phyloP scores from a whole-genome alignment of 2,888 invertebrate genomes.

The Macroteleia sp. region DNA sequence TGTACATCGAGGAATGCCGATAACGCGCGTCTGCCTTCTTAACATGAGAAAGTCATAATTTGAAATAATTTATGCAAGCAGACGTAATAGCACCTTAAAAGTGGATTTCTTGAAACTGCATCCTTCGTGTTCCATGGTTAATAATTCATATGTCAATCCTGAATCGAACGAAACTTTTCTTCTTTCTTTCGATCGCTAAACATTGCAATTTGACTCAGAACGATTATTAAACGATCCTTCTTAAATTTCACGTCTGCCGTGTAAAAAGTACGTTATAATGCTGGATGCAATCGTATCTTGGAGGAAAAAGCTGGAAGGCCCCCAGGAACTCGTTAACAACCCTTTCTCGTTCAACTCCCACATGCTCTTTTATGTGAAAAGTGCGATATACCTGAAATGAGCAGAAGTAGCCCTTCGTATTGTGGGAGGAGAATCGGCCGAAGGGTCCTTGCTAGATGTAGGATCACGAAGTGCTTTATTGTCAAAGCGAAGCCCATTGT shows the following conservation, averaged over 20 bases:
- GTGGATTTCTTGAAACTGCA: background rate
- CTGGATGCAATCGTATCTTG: too few relatives aligned
- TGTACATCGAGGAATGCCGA: constrained; percentile 39
- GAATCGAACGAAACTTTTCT: background rate
- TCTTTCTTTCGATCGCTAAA: background rate
- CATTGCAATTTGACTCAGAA: background rate
- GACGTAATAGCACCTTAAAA: constrained; percentile 3
- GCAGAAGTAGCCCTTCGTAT: constrained; percentile 51
- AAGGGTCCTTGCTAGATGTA: constrained; percentile 49
- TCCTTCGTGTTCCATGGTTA: background rate
- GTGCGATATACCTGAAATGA: constrained; percentile 58
- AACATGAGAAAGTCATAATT: constrained; percentile 19
- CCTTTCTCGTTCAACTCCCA: constrained; percentile 51
- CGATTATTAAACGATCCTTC: background rate
- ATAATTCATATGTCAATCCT: background rate
- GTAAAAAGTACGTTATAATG: constrained; percentile 26
- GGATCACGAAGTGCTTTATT: constrained; percentile 50
- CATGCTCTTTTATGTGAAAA: constrained; percentile 46
- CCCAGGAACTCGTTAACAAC: constrained; percentile 30
- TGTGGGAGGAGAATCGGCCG: constrained; percentile 46
- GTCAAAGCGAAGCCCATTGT: constrained; percentile 38
- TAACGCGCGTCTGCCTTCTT: constrained; percentile 10
- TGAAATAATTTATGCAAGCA: constrained; percentile 31
- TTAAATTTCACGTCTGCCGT: background rate
- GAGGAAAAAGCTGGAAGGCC: constrained; percentile 6